Evolutionary conservation across 2,113 vertebrate species (phyloP), one percentile per base, ranked within the genome.

Genomic region (Chaetura pelagica): DNA sequence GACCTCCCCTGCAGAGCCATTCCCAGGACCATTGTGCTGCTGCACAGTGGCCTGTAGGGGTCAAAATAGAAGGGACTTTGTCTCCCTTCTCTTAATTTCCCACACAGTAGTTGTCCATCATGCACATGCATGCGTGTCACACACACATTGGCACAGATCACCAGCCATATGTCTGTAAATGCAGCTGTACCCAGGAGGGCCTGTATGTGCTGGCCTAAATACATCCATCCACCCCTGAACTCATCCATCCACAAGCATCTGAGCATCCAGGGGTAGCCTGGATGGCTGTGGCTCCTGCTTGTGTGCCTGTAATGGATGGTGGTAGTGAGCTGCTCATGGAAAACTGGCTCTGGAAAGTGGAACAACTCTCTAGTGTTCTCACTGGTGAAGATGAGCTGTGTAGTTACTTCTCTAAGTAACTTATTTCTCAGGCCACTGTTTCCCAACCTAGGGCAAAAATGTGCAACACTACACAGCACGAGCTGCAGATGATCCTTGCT

Each of bases 171-270:
- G 42, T 57, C n/a, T 48, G n/a, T 64, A 63, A 52, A 46, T 16
- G 44, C 38, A 49, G 40, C 54, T 51, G 17, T n/a, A 30, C 30
- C 34, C 0, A 51, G 34, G 34, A 30, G 13, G 29, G 44, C 35
- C n/a, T 52, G 34, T 14, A 17, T 6, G 29, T 40, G 20, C 49
- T 34, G 48, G 26, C 12, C 61, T 82, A 35, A 48, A 9, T 48
- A 48, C 38, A 38, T 38, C 38, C 46, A 52, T 16, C 62, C 66
- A 59, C 55, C 18, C 10, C 11, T 71, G 35, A 89, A 58, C 15
- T 92, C 38, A 21, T 29, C 1, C 0, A 12, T 44, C 30, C 46
- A 46, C 0, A 4, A 87, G 24, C 46, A 35, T 24, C 42, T 0
- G 6, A 78, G 51, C 29, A 17, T 84, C 44, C 61, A 54, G 57